phyloP scores from a whole-genome alignment of 1,140 invertebrate genomes.

The Cephus cinctus region DNA sequence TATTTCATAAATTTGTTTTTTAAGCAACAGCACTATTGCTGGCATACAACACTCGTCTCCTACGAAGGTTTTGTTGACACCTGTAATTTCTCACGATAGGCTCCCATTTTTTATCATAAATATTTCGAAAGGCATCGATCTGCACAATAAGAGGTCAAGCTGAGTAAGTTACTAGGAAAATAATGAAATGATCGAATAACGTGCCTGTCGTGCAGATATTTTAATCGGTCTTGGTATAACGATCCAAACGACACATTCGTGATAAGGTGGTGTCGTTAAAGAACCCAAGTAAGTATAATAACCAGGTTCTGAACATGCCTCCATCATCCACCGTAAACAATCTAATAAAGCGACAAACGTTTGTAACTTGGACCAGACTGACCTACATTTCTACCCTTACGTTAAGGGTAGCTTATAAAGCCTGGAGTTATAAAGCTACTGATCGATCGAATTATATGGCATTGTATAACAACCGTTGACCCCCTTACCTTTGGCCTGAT shows the following conservation, averaged over 20 bases:
- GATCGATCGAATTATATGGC: too few species aligned
- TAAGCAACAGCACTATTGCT: too few species aligned
- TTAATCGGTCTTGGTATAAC: conserved; percentile 70
- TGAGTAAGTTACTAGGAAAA: conserved; percentile 29
- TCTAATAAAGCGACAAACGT: conserved; percentile 13
- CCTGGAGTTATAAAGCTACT: too few species aligned
- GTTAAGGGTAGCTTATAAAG: too few species aligned
- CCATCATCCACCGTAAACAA: conserved; percentile 28
- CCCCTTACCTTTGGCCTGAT: too few species aligned
- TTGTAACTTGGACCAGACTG: not conserved
- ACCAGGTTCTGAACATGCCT: conserved; percentile 20
- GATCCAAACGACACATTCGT: conserved; percentile 73
- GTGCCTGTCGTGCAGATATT: conserved; percentile 70
- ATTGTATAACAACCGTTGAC: too few species aligned
- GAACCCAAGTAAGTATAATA: conserved; percentile 70
- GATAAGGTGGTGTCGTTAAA: conserved; percentile 69
- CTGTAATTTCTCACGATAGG: conserved; percentile 24
- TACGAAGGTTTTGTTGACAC: conserved; percentile 20
- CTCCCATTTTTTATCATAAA: conserved; percentile 14
- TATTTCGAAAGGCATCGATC: conserved; percentile 27
- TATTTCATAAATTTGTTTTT: too few species aligned
- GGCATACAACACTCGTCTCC: conserved; percentile 25
- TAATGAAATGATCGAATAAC: conserved; percentile 27
- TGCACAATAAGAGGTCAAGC: conserved; percentile 23
- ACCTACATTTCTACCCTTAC: too few species aligned